These are phyloP conservation scores for Ylistrum balloti DNA, from an alignment of 1,140 invertebrate genomes.

Conservation along the genomic window DNA sequence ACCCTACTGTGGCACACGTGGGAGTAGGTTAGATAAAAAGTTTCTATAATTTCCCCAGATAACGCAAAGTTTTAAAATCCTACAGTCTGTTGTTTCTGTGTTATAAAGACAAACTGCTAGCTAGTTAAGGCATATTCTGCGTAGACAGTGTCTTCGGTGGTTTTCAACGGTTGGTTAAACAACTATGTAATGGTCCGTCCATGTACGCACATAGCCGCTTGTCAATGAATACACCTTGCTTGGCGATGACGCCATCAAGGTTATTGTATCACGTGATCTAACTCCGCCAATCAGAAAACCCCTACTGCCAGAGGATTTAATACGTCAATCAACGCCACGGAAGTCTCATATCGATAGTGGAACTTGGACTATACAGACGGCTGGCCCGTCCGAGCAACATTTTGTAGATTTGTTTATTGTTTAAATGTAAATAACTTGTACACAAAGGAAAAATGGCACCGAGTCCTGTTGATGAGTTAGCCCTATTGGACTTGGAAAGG, in stretches of 20 bases:
- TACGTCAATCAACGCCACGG: not conserved
- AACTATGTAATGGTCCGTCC: not conserved
- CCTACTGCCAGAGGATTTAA: not conserved
- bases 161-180: not conserved
- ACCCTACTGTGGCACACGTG: too few species aligned
- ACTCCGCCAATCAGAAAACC: not conserved
- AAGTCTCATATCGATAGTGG: not conserved
- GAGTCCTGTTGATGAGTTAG: conserved; percentile 77
- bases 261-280: not conserved
- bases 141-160: not conserved
- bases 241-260: conserved; percentile 13
- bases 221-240: conserved; percentile 27
- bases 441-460: conserved; percentile 69
- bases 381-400: not conserved
- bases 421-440: conserved; percentile 30
- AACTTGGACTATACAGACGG: conserved; percentile 6
- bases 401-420: conserved; percentile 40
- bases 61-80: too few species aligned
- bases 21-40: too few species aligned
- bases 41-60: too few species aligned
- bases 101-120: too few species aligned
- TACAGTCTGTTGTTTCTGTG: too few species aligned
- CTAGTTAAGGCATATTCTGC: not conserved
- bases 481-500: conserved; percentile 77
- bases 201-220: not conserved